These are phyloP conservation scores for Dromaius novaehollandiae DNA, from an alignment of 2,113 vertebrate species.

Conservation along the genomic window DNA sequence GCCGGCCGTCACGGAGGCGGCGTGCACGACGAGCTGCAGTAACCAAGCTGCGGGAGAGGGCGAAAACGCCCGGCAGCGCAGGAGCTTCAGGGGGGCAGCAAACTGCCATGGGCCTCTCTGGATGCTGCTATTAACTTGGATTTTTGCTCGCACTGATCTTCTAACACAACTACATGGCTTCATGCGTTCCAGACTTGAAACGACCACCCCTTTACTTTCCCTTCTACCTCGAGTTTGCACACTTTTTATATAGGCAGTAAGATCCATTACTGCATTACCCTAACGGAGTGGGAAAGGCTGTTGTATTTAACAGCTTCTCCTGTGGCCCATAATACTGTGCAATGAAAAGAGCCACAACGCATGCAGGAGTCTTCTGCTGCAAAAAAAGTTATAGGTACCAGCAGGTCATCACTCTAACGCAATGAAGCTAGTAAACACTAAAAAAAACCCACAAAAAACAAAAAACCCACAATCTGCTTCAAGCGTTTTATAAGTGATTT, in stretches of 20 bases:
- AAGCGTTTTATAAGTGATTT: background rate
- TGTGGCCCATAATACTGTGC: accelerated
- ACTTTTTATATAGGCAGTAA: background rate
- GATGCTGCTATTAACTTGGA: accelerated
- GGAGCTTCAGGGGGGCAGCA: background rate
- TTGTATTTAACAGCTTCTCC: background rate
- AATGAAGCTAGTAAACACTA: background rate
- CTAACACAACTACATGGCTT: background rate
- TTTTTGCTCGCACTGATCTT: background rate
- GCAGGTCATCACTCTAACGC: background rate
- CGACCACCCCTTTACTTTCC: background rate
- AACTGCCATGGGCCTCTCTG: background rate
- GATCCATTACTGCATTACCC: background rate
- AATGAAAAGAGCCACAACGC: background rate
- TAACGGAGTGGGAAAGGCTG: background rate
- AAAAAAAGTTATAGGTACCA: background rate
- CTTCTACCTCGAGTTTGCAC: background rate
- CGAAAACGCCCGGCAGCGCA: background rate
- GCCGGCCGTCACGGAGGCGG: background rate
- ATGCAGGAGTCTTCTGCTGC: background rate
- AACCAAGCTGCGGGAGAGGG: background rate
- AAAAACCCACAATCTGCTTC: background rate
- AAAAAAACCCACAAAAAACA: accelerated
- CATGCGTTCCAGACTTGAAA: background rate
- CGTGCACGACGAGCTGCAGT: accelerated